Conservation (phyloP, 2,113 vertebrate genomes). For the Muscicapa adusta region DNA sequence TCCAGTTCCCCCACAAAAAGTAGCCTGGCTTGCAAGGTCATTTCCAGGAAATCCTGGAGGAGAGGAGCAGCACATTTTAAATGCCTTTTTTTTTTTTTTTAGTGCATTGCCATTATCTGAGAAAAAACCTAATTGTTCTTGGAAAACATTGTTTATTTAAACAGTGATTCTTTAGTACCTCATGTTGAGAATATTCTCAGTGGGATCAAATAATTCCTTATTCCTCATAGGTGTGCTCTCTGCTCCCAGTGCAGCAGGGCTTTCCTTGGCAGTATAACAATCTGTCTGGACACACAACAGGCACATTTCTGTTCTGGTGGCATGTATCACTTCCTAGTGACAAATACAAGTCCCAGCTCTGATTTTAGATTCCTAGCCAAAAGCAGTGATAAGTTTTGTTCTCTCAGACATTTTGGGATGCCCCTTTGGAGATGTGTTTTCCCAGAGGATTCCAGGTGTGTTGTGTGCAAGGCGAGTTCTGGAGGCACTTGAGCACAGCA, state of each 20-base stretch:
- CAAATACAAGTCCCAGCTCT: neutral
- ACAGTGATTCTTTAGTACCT: neutral
- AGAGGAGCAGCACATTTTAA: neutral
- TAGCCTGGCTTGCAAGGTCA: neutral
- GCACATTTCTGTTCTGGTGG: neutral
- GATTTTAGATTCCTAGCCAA: conserved; percentile 1
- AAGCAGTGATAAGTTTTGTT: neutral
- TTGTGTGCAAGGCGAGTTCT: neutral
- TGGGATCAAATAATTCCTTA: neutral
- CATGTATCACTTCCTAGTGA: neutral
- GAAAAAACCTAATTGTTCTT: neutral
- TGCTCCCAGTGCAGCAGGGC: neutral
- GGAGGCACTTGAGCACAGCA: neutral
- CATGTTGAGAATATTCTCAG: neutral
- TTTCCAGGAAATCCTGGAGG: neutral
- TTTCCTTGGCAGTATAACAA: neutral
- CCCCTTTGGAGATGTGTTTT: neutral
- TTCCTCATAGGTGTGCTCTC: neutral
- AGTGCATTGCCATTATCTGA: neutral
- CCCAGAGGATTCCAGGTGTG: neutral
- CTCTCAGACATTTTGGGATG: neutral
- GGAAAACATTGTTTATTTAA: neutral
- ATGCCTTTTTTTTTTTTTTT: too few species aligned
- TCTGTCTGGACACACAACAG: neutral
- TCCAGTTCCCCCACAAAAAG: neutral